Evolutionary conservation across 2,888 invertebrate species (phyloP), one percentile per base, ranked within the genome.

Genomic region (Aproaerema taeniolella): DNA sequence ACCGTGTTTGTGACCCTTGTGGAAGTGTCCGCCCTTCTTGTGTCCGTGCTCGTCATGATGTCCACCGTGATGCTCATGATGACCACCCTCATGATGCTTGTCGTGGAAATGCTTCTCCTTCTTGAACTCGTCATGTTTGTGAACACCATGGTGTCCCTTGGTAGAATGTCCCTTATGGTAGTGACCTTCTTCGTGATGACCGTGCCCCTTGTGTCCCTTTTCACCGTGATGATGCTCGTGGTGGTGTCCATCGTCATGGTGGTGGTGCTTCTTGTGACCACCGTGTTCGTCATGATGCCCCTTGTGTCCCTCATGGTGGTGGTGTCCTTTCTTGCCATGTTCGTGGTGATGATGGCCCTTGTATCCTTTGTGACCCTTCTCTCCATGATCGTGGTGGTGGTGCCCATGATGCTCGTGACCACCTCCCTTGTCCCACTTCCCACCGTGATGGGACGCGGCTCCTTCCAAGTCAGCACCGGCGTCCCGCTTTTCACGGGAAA

Each of bases 41-140:
- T 93, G 91, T 35, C 91, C 92, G 56, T 93, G 92, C 62, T 91
- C 92, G 61, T 93, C 92, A 62, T 94, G 92, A 65, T 91, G 91
- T 26, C 89, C 92, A 40, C 94, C 94, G 61, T 95, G 93, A 55
- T 93, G 92, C 64, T 93, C 92, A 66, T 95, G 93, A 53, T 92
- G 92, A 0, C 93, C 94, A 40, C 91, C 90, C 46, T 93, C 93
- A 58, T 94, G 93, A 59, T 93, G 92, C 61, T 95, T 91, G 57
- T 95, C 94, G 68, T 91, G 94, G 90, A 93, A 95, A 65, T 95
- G 93, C 63, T 95, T 94, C 58, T 95, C 92, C 66, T 95, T 95
- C 69, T 94, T 93, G 77, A 90, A 94, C 76, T 95, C 95, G 71
- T 95, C 93, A 51, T 93, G 82, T 66, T 95, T 95, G 76, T 95